Base-by-base conservation (phyloP, 2,113 vertebrate genomes). In the Sceloporus tristichus region DNA sequence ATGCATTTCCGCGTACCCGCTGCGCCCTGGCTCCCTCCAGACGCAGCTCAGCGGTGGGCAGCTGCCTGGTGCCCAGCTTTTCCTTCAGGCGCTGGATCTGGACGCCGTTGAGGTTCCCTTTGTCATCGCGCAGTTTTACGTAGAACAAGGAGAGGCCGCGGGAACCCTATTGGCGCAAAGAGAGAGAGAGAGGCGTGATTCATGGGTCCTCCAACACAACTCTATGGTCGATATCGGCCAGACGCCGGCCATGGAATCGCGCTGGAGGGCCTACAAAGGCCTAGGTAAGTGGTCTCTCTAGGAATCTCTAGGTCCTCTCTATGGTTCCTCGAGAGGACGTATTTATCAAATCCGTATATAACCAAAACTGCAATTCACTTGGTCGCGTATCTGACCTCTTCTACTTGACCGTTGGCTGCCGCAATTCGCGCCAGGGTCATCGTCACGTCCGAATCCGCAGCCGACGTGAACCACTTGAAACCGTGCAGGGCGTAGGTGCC, bases 381-480 rank as follows among this genome's bases (percentile, higher is more conserved):
- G n/a, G n/a, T n/a, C n/a, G n/a, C n/a, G n/a, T n/a, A 29, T 82
- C 90, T 68, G 71, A 97, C 97, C 86, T 95, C 86, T 73, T 90
- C 93, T n/a, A 96, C 95, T 29, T 79, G 92, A 90, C 98, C 98
- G 1, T 93, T 89, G 84, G 77, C 78, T 91, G 98, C 97, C 4
- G 59, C 90, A 34, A 96, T 92, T 94, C 98, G 96, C 77, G 97
- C 98, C 85, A 98, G 95, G 3, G 97, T 98, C 75, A 98, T 94
- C 5, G 97, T 90, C 96, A 98, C 81, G 86, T 98, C 97, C 62
- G 98, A 97, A 4, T 98, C 98, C 10, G 97, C 98, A 27, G 98
- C 97, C 0, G 98, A 98, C 2, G 98, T 98, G 92, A 98, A 98
- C 98, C 98, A 98, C 88, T 98, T 98, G 81, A 97, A 98, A 0